phyloP scores from a whole-genome alignment of 2,888 invertebrate genomes.

The Sarcophaga variegata region DNA sequence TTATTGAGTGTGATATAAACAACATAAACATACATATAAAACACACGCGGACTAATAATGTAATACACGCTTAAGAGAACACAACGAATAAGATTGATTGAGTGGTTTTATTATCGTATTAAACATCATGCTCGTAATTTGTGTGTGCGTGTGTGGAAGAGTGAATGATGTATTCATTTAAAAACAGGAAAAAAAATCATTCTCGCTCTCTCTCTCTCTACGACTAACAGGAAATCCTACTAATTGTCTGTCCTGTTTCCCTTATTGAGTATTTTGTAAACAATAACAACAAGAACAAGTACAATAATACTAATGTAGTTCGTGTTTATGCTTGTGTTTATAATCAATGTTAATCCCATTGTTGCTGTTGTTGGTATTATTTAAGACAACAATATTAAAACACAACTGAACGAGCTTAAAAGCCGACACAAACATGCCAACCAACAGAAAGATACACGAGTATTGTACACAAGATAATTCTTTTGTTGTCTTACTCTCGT shows the following conservation, averaged over 20 bases:
- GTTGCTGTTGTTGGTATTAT: not conserved
- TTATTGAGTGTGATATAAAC: slow-evolving; percentile 25
- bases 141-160: not conserved
- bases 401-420: not conserved
- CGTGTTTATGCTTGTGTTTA: not conserved
- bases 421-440: not conserved
- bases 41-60: not conserved
- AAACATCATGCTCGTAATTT: slow-evolving; percentile 39
- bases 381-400: not conserved
- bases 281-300: slow-evolving; percentile 22
- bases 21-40: slow-evolving; percentile 6
- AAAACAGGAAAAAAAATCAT: not conserved
- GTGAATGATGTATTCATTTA: not conserved
- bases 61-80: not conserved
- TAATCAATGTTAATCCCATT: not conserved
- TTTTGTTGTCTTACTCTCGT: not conserved
- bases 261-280: slow-evolving; percentile 53
- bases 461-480: not conserved
- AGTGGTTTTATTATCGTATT: slow-evolving; percentile 56
- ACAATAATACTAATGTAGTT: slow-evolving; percentile 16
- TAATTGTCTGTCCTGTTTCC: slow-evolving; percentile 42
- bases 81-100: slow-evolving; percentile 40
- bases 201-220: not conserved
- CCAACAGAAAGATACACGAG: not conserved
- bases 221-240: slow-evolving; percentile 35